These are phyloP conservation scores for Camelus dromedarius DNA, from an alignment of 2,113 vertebrate genomes.

Conservation along the genomic window DNA sequence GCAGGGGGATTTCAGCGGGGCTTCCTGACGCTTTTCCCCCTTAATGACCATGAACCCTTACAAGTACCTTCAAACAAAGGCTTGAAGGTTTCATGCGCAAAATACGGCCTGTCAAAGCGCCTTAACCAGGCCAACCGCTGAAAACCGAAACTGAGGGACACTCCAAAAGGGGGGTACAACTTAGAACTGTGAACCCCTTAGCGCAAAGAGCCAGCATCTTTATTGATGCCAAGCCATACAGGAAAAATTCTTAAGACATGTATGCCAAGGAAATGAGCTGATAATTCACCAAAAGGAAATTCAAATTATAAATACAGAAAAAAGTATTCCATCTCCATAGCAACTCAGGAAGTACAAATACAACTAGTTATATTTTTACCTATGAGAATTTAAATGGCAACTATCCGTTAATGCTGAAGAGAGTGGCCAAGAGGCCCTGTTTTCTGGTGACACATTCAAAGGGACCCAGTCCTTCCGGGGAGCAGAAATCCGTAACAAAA, in stretches of 20 bases:
- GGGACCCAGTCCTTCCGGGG: background rate
- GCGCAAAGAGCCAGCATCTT: background rate
- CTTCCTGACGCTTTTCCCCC: background rate
- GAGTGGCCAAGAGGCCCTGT: background rate
- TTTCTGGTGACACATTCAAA: background rate
- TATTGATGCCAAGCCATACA: background rate
- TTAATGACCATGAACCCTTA: background rate
- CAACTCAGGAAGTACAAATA: background rate
- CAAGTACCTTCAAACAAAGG: conserved; percentile 19
- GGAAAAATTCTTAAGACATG: background rate
- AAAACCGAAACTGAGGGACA: background rate
- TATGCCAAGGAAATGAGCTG: background rate
- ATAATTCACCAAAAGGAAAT: conserved; percentile 31
- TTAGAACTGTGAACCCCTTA: background rate
- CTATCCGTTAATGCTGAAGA: background rate
- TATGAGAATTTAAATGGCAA: background rate
- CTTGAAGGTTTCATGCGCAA: background rate
- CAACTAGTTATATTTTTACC: background rate
- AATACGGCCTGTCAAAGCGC: background rate
- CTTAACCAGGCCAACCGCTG: background rate
- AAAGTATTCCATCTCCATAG: background rate
- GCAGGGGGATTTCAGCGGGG: background rate
- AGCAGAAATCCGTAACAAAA: background rate
- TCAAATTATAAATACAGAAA: background rate
- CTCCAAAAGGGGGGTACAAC: background rate